phyloP scores from a whole-genome alignment of 2,797 vertebrate species.

The Ctenosaura bakeri region DNA sequence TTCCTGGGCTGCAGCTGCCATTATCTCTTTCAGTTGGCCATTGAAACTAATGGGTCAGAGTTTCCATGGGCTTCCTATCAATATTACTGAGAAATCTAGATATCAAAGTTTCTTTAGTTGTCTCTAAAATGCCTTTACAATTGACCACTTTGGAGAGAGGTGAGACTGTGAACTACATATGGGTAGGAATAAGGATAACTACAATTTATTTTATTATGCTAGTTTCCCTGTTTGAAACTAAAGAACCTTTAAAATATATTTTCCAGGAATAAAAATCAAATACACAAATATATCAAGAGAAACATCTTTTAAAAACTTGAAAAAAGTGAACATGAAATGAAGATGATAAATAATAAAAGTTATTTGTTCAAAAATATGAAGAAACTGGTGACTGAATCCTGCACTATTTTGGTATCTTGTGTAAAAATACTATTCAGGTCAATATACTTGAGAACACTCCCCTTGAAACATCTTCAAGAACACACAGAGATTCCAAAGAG shows the following conservation, averaged over 20 bases:
- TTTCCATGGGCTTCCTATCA: background rate
- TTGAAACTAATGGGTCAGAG: too few relatives aligned
- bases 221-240: background rate
- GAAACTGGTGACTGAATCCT: background rate
- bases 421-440: background rate
- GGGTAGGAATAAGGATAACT: background rate
- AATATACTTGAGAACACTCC: conserved; percentile 1
- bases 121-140: background rate
- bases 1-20: too few relatives aligned
- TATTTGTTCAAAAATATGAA: background rate
- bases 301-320: background rate
- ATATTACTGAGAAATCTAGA: background rate
- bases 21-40: background rate
- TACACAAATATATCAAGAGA: background rate
- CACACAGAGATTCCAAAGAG: conserved; percentile 30
- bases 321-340: background rate
- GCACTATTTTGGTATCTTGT: background rate
- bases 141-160: background rate
- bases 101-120: background rate
- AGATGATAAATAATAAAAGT: background rate
- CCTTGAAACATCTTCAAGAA: conserved; percentile 27
- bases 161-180: background rate
- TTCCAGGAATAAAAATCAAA: background rate
- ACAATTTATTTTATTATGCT: background rate
- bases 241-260: background rate